Base-by-base conservation (phyloP, 2,113 vertebrate genomes). In the Capricornis sumatraensis region DNA sequence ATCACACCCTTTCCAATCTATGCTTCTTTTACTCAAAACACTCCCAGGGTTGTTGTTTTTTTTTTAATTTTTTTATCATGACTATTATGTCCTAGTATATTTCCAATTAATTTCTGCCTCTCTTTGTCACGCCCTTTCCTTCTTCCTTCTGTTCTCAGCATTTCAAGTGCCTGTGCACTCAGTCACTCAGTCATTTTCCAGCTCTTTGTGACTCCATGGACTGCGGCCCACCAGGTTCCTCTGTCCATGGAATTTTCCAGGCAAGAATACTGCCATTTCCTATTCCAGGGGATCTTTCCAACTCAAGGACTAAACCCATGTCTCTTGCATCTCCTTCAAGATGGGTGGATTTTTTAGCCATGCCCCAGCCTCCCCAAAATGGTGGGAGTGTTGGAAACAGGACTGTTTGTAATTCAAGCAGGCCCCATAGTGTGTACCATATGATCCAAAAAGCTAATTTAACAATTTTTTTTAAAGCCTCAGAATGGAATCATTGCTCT, bases 351-450 rank as follows among this genome's bases (percentile, higher is more conserved):
- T 19, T n/a, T 67, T 67, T 19, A 67, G 64, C 19, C 50, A 28
- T 83, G 16, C 6, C 36, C 25, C 11, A 43, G 6, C 36, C 50
- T 58, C 82, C n/a, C 14, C n/a, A 87, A 97, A 36, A 95, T 78
- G 60, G 19, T 86, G 57, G 83, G 30, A 60, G 43, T 50, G 7
- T 16, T 62, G 82, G 33, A 21, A 90, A 88, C 62, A 81, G 67
- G 83, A 40, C 7, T 40, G 15, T 58, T 50, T 97, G 96, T 89
- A 97, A 64, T 85, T 97, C 83, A 67, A 84, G 28, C 2, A 50
- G 88, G 86, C 87, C 84, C 47, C 19, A 28, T 94, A 93, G 90
- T 97, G 87, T 50, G 58, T 81, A 82, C 74, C 67, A 82, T 78
- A 67, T 0, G 1, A 97, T 78, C 50, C 91, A 8, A 4, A 97